These are phyloP conservation scores for Neocrepidodera transversa DNA, from an alignment of 2,888 invertebrate genomes.

Conservation along the genomic window DNA sequence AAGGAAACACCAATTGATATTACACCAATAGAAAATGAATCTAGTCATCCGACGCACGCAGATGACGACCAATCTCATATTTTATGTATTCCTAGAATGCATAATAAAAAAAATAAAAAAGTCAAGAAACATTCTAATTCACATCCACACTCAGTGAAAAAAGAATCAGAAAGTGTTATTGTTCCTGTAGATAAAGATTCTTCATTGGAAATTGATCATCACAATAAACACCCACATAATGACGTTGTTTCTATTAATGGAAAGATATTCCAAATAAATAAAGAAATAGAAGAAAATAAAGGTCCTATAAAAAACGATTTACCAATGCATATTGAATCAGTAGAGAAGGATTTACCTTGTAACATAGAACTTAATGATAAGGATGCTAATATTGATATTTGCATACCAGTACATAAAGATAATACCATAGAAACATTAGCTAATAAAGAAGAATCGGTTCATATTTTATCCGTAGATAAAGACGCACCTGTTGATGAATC, in stretches of 20 bases:
- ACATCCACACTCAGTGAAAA: not conserved
- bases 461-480: not conserved
- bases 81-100: too few relatives aligned
- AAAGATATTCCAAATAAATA: not conserved
- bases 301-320: not conserved
- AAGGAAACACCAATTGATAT: not conserved
- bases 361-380: not conserved
- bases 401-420: not conserved
- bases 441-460: not conserved
- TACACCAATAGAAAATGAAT: not conserved
- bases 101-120: too few relatives aligned
- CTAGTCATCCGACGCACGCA: not conserved
- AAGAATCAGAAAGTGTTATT: not conserved
- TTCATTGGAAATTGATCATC: too few relatives aligned
- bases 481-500: not conserved
- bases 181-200: not conserved
- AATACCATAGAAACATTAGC: not conserved
- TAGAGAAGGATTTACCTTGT: not conserved
- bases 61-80: too few relatives aligned
- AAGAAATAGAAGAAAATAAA: not conserved
- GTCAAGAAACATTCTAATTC: too few relatives aligned
- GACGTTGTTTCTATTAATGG: not conserved
- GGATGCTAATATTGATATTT: not conserved
- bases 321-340: not conserved
- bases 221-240: not conserved